Percentiles rank a stretch among this genome's conserved stretches.
phyloP scores from a whole-genome alignment of 2,888 invertebrate genomes.

The Epistrophe eligans region DNA sequence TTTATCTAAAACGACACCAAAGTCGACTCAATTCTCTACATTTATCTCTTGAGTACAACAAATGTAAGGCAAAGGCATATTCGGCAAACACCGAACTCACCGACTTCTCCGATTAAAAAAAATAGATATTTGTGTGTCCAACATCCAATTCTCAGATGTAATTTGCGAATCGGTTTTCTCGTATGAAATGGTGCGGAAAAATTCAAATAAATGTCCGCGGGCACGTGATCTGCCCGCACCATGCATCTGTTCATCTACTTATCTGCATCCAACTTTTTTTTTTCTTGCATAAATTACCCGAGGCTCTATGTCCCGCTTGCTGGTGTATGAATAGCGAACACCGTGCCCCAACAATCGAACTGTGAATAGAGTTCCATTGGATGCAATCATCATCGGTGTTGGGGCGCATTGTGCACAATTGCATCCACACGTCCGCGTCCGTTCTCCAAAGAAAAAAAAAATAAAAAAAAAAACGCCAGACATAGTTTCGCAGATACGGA shows the following conservation, averaged over 20 bases:
- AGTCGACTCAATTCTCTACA: conserved; percentile 6
- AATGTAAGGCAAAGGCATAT: background rate
- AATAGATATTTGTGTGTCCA: conserved; percentile 41
- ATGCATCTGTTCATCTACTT: conserved; percentile 64
- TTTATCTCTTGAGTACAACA: conserved; percentile 14
- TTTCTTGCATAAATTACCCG: conserved; percentile 66
- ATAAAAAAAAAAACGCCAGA: conserved; percentile 24
- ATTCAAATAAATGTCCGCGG: conserved; percentile 67
- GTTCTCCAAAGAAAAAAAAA: background rate
- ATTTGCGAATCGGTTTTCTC: conserved; percentile 39
- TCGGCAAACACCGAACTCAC: background rate
- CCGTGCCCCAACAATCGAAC: conserved; percentile 54
- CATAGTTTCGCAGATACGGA: conserved; percentile 32
- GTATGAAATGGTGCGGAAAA: conserved; percentile 62
- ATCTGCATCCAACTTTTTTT: conserved; percentile 57
- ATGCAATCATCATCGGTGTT: conserved; percentile 61
- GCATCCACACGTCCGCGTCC: conserved; percentile 35
- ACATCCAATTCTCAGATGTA: conserved; percentile 60
- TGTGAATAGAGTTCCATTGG: conserved; percentile 59
- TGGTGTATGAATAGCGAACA: conserved; percentile 31
- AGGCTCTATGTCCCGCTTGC: conserved; percentile 24
- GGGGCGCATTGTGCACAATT: conserved; percentile 29
- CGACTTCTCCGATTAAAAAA: conserved; percentile 36
- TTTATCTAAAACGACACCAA: conserved; percentile 44
- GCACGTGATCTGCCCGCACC: conserved; percentile 66